Evolutionary conservation across 2,888 invertebrate species (phyloP), one percentile per base, ranked within the genome.

Genomic region (Luperina nickerlii): DNA sequence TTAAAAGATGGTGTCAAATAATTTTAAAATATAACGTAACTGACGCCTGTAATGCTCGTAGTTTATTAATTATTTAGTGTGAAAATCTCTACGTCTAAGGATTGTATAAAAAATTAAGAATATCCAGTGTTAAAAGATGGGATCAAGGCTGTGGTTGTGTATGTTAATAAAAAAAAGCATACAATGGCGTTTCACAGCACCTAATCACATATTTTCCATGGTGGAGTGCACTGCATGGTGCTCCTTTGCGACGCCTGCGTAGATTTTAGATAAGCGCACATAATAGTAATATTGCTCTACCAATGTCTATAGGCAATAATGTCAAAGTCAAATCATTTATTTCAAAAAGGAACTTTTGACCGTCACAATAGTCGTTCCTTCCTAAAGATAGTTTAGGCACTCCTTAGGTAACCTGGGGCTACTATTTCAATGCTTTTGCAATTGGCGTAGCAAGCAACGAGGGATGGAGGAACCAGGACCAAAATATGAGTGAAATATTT

Each of bases 271-370:
- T 24, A 42, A 74, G 24, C 24, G n/a, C 32, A 24, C 6, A 18
- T 7, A 20, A n/a, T 6, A 15, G 32, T n/a, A 8, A 63, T 54
- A 81, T 79, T 81, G 81, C 79, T 79, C 11, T 2, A 71, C 18
- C 1, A 80, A 38, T 80, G 0, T 42, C 0, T 1, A 3, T 0
- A 72, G 73, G 73, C 60, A 13, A 68, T 15, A n/a, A 54, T n/a
- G 20, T 54, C 20, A 54, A 54, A 54, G 20, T 20, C 20, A 20
- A 54, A 54, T 54, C 2, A 20, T 54, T 20, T 51, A 20, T 18
- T 51, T 51, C 51, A 54, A 54, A 18, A 54, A 54, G 54, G 8
- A 9, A 57, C 24, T 57, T 24, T 24, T 24, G 3, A 9, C 9
- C 9, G 24, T 9, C 57, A 20, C 7, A 54, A 54, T 54, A 54